phyloP scores from a whole-genome alignment of 1,140 invertebrate genomes.

The Drosophila pectinifera region DNA sequence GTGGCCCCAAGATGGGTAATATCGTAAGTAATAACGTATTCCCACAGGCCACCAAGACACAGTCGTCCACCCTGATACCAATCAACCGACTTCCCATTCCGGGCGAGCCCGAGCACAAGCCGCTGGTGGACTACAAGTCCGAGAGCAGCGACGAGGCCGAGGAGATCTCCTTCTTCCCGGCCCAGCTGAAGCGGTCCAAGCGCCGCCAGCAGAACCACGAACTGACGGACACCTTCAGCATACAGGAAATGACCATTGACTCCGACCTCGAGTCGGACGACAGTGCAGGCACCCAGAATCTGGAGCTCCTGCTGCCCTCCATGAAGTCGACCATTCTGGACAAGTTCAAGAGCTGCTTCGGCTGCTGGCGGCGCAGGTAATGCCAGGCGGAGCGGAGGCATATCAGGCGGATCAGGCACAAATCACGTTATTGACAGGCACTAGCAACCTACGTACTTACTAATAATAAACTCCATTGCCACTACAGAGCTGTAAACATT shows the following conservation, averaged over 20 bases:
- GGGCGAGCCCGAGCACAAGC: constrained; percentile 76
- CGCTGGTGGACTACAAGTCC: constrained; percentile 83
- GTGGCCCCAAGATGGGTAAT: too few relatives aligned
- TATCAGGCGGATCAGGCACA: constrained; percentile 53
- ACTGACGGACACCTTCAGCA: constrained; percentile 83
- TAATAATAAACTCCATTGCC: constrained; percentile 63
- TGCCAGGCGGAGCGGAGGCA: constrained; percentile 31
- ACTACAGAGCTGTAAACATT: constrained; percentile 59
- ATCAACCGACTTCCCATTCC: constrained; percentile 82
- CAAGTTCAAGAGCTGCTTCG: constrained; percentile 76
- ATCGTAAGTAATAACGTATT: too few relatives aligned
- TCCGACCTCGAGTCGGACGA: constrained; percentile 82
- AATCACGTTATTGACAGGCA: constrained; percentile 77
- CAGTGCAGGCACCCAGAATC: constrained; percentile 79
- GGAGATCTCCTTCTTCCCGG: constrained; percentile 80
- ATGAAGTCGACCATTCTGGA: constrained; percentile 76
- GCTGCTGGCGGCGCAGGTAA: constrained; percentile 74
- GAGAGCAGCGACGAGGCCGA: constrained; percentile 83
- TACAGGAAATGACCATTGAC: constrained; percentile 85
- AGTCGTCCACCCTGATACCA: constrained; percentile 79
- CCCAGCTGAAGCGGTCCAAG: constrained; percentile 71
- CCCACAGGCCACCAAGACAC: constrained; percentile 73
- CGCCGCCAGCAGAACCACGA: constrained; percentile 73
- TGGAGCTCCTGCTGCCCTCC: constrained; percentile 78
- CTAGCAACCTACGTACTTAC: constrained; percentile 58